Percentiles rank a stretch among this genome's conserved stretches.
phyloP scores from a whole-genome alignment of 2,113 vertebrate genomes.

The Xenopus laevis region DNA sequence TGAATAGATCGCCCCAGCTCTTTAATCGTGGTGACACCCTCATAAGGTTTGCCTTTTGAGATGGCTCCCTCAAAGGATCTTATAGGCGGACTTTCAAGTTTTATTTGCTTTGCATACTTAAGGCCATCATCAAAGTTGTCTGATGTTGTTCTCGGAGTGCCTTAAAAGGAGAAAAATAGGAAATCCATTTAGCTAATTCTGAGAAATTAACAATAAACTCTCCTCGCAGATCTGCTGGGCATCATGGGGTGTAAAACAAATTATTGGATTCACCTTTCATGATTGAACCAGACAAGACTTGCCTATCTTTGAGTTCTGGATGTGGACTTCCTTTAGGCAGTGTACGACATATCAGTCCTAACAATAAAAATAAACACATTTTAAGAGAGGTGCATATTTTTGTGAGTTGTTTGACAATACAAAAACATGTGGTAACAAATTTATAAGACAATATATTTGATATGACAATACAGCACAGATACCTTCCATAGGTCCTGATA shows the following conservation, averaged over 20 bases:
- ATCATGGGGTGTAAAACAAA: background rate
- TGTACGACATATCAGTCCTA: conserved; percentile 90
- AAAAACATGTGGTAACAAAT: no score
- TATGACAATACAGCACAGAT: conserved; percentile 27
- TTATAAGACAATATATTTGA: no score
- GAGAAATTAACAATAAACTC: no score
- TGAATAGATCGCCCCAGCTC: conserved; percentile 97
- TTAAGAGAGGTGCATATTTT: no score
- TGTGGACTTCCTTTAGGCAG: conserved; percentile 86
- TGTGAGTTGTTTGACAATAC: no score
- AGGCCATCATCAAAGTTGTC: conserved; percentile 89
- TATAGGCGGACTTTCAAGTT: conserved; percentile 89
- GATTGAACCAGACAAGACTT: conserved; percentile 86
- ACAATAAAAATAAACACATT: no score
- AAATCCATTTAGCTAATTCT: no score
- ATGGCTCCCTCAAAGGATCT: conserved; percentile 91
- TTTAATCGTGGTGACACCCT: conserved; percentile 93
- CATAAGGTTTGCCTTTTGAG: conserved; percentile 91
- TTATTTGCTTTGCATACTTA: conserved; percentile 94
- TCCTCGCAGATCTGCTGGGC: no score
- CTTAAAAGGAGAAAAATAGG: conserved; percentile 51
- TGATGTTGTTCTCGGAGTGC: conserved; percentile 84
- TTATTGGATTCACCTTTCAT: conserved; percentile 81
- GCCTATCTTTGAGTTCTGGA: conserved; percentile 86
- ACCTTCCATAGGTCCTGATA: conserved; percentile 86